Conservation (phyloP, 2,113 vertebrate genomes). For the Halcyon malimbica region DNA sequence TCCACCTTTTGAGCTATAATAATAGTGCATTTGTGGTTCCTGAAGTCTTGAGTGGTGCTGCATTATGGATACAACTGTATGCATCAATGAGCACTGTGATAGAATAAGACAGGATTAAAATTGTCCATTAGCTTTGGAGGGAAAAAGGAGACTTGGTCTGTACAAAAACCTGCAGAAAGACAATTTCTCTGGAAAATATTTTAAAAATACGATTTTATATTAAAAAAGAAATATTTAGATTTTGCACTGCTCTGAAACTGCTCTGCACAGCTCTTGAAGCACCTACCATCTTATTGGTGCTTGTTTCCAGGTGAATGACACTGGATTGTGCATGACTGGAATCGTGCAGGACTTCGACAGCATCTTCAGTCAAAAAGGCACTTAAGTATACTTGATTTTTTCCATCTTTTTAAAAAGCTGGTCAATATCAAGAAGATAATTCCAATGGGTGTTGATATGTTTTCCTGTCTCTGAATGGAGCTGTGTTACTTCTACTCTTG, state of each 20-base stretch:
- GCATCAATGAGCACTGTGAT: not conserved
- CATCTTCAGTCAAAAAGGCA: not conserved
- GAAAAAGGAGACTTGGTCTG: not conserved
- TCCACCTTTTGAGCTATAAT: not conserved
- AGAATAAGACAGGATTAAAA: not conserved
- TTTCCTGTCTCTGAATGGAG: not conserved
- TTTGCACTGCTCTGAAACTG: not conserved
- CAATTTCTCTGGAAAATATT: not conserved
- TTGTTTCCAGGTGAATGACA: not conserved
- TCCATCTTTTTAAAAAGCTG: not conserved
- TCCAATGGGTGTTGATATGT: fast-evolving
- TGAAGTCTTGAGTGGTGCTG: not conserved
- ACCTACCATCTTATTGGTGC: not conserved
- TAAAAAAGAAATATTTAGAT: not conserved
- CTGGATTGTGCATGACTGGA: not conserved
- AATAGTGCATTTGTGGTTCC: not conserved
- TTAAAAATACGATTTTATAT: not conserved
- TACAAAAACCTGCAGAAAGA: not conserved
- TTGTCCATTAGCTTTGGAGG: not conserved
- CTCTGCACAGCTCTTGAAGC: not conserved
- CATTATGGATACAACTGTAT: not conserved
- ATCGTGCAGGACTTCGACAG: not conserved
- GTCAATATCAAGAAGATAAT: not conserved
- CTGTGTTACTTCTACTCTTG: not conserved
- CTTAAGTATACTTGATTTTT: not conserved